Base-by-base conservation (phyloP, 2,797 vertebrate species). In the Oryzias dopingdopingensis region DNA sequence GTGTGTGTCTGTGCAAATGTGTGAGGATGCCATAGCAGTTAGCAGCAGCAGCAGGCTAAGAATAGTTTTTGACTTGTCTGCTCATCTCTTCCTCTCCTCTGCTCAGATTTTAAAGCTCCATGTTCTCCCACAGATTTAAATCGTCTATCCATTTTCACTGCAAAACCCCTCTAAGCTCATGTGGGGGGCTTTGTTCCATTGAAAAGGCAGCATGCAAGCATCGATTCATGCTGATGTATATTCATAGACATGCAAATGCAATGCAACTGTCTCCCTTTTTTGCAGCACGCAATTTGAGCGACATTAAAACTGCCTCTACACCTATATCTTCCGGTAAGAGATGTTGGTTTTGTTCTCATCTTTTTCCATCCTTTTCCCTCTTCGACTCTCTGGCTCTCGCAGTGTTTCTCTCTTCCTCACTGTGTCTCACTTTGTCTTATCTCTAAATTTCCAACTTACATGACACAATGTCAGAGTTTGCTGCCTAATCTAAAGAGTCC, bases 1-100 rank as follows among this genome's bases (percentile, higher is more conserved):
- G 20, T 6, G 14, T 58, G 46, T 58, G 14, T 62, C 23, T 10
- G n/a, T 52, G 44, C 49, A 62, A 54, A 55, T 14, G 42, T 62
- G 65, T 60, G 52, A 61, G 56, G 64, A 75, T 75, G 77, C 74
- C 65, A 76, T 67, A 62, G 59, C 64, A 59, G 72, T 80, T 77
- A 79, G 72, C 82, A 84, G 76, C 76, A 81, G 68, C 76, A 81
- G 68, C 53, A 55, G 62, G 64, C 82, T 84, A 82, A 82, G 82
- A 82, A 86, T 81, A 84, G 78, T 80, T 74, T 63, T 76, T 4
- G 4, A 76, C 76, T 71, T 55, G 58, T 81, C 66, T 76, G 65
- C 70, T 74, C 61, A 42, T 83, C 70, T 48, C 68, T 62, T 56
- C 51, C 63, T 26, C 59, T 52, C 57, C 58, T 59, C 53, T 61